Evolutionary conservation across 1,140 invertebrate genomes (phyloP).

Genomic region (Cephus cinctus): DNA sequence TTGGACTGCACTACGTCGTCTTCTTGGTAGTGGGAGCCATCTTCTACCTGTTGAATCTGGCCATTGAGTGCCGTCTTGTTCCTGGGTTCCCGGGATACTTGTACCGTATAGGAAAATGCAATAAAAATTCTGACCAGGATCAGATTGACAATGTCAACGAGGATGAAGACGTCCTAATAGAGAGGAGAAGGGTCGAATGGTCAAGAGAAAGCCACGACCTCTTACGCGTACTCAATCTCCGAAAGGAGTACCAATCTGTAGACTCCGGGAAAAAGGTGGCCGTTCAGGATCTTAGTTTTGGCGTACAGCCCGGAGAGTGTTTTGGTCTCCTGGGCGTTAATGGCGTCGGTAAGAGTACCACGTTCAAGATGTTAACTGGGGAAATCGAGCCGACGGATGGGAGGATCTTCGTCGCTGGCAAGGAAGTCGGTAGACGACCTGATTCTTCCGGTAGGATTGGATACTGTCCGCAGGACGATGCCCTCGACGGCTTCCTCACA

Average conservation of each 20-base stretch:
- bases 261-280: slow-evolving; percentile 47
- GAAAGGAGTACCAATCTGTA: slow-evolving; percentile 51
- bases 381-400: slow-evolving; percentile 52
- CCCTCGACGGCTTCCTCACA: slow-evolving; percentile 73
- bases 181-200: slow-evolving; percentile 51
- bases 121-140: slow-evolving; percentile 26
- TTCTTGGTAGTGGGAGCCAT: slow-evolving; percentile 54
- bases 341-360: slow-evolving; percentile 73
- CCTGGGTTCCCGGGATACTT: slow-evolving; percentile 35
- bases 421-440: slow-evolving; percentile 39
- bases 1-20: slow-evolving; percentile 57
- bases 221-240: slow-evolving; percentile 47
- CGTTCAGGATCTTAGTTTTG: slow-evolving; percentile 49
- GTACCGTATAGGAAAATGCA: slow-evolving; percentile 24
- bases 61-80: slow-evolving; percentile 58
- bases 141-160: slow-evolving; percentile 35
- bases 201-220: slow-evolving; percentile 42
- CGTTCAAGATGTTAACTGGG: slow-evolving; percentile 73
- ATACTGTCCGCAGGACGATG: slow-evolving; percentile 85
- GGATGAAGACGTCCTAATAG: slow-evolving; percentile 53
- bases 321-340: slow-evolving; percentile 77
- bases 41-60: slow-evolving; percentile 58
- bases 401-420: slow-evolving; percentile 24
- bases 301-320: slow-evolving; percentile 56
- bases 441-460: slow-evolving; percentile 57